phyloP scores from a whole-genome alignment of 1,140 invertebrate species.

The Trichogramma pretiosum region DNA sequence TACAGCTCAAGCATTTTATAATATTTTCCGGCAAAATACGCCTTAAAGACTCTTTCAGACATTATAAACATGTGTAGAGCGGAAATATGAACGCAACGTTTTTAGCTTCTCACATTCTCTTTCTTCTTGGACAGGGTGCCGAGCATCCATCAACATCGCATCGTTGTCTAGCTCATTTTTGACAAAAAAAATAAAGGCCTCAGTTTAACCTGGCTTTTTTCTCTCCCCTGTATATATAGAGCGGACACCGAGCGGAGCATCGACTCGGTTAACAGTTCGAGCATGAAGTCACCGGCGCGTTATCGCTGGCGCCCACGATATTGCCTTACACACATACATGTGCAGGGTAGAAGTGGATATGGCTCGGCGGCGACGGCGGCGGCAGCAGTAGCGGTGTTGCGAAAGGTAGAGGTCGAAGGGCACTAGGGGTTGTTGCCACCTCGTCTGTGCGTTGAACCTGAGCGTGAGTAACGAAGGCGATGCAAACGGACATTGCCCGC shows the following conservation, averaged over 20 bases:
- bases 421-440: slow-evolving; percentile 9
- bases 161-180: slow-evolving; percentile 3
- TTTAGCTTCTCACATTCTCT: background rate
- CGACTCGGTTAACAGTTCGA: slow-evolving; percentile 1
- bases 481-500: no score
- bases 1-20: no score
- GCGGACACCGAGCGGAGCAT: background rate
- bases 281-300: background rate
- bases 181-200: background rate
- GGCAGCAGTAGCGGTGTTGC: no score
- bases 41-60: no score
- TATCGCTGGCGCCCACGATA: background rate
- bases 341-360: no score
- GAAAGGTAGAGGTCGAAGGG: slow-evolving; percentile 10
- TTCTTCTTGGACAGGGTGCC: no score
- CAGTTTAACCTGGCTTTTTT: background rate
- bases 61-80: no score
- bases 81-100: no score
- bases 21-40: no score
- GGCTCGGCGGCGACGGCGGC: no score
- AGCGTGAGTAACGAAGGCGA: no score
- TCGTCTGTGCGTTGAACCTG: slow-evolving; percentile 25
- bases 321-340: background rate
- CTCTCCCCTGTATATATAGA: background rate
- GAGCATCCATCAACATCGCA: no score